phyloP scores from a whole-genome alignment of 2,113 vertebrate species.

The Taxidea taxus region DNA sequence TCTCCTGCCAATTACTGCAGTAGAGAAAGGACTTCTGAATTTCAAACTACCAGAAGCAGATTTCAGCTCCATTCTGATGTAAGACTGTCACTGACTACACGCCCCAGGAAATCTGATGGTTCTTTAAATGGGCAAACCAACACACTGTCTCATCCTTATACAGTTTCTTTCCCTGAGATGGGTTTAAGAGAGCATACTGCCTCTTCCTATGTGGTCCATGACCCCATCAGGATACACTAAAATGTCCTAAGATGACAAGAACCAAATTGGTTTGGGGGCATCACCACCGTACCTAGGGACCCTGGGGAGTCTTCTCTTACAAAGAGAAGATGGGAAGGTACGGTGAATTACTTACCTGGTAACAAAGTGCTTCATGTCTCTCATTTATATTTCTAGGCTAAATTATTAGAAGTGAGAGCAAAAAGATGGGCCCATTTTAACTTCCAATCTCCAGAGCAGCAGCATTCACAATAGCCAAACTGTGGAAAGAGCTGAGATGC shows the following conservation, averaged over 20 bases:
- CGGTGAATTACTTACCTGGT: neutral
- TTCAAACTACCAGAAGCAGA: neutral
- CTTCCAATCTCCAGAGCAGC: neutral
- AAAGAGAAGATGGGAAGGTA: neutral
- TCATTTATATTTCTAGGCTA: neutral
- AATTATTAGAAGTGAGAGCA: neutral
- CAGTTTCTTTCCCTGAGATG: neutral
- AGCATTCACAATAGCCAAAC: too few relatives aligned
- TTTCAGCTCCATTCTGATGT: neutral
- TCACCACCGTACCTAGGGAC: neutral
- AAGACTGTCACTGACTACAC: neutral
- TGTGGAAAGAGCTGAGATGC: too few relatives aligned
- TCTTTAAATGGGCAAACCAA: neutral
- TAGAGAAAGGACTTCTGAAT: neutral
- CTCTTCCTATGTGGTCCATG: neutral
- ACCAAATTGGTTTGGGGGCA: neutral
- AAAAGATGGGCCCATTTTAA: neutral
- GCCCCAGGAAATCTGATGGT: neutral
- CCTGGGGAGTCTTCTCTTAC: neutral
- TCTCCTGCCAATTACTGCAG: neutral
- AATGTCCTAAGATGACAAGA: neutral
- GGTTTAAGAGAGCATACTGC: neutral
- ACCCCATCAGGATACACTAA: neutral
- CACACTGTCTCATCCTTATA: neutral
- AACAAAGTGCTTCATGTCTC: neutral